Percentiles rank a stretch among this genome's conserved stretches.
These are phyloP conservation scores for Pygocentrus nattereri DNA, from an alignment of 2,797 vertebrate species.

Conservation along the genomic window DNA sequence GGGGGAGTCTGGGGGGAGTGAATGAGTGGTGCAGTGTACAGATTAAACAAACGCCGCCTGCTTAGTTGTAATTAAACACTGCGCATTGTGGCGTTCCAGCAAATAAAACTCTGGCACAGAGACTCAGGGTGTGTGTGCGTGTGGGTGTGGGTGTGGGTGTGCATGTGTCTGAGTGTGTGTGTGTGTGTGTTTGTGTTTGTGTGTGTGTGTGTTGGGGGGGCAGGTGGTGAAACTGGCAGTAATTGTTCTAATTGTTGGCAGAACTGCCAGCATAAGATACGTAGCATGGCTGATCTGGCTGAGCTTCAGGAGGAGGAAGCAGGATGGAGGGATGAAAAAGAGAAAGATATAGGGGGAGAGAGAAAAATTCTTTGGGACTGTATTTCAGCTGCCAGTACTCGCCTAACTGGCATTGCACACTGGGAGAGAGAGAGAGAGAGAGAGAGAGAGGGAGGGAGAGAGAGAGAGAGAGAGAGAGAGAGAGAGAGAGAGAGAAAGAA, in stretches of 20 bases:
- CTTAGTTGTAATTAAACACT: slow-evolving; percentile 83
- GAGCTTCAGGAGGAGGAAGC: slow-evolving; percentile 36
- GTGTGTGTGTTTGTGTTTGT: slow-evolving; percentile 61
- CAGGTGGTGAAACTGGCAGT: slow-evolving; percentile 84
- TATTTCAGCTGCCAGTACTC: slow-evolving; percentile 27
- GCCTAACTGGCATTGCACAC: slow-evolving; percentile 22
- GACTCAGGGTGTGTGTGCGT: slow-evolving; percentile 43
- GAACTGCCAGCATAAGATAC: slow-evolving; percentile 73
- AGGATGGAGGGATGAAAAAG: slow-evolving; percentile 45
- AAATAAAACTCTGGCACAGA: slow-evolving; percentile 65
- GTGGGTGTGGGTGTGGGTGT: slow-evolving; percentile 68
- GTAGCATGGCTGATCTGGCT: slow-evolving; percentile 66
- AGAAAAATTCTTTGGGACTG: slow-evolving; percentile 23
- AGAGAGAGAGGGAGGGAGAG: slow-evolving; percentile 24
- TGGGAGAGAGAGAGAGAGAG: not conserved
- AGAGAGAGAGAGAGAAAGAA: not conserved
- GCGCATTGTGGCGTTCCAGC: slow-evolving; percentile 74
- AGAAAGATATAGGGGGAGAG: not conserved
- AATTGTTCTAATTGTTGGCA: slow-evolving; percentile 84
- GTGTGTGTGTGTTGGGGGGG: slow-evolving; percentile 58
- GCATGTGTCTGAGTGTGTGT: slow-evolving; percentile 58
- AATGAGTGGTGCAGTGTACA: slow-evolving; percentile 61
- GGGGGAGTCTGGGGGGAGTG: slow-evolving; percentile 6
- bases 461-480: not conserved
- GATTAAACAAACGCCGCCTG: slow-evolving; percentile 75